Conservation (phyloP, 2,797 vertebrate genomes). For the Spinibarbus caldwelli region DNA sequence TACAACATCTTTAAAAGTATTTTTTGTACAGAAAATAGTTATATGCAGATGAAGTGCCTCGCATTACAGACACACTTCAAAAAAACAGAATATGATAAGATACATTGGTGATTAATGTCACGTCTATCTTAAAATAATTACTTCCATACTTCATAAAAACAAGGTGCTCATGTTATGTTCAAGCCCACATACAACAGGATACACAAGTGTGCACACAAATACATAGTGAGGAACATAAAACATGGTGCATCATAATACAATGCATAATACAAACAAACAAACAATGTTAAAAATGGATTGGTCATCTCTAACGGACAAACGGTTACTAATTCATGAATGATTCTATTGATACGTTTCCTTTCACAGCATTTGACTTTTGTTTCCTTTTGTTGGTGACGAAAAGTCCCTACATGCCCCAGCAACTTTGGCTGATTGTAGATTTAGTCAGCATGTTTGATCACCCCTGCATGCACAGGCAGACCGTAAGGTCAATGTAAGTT, state of each 20-base stretch:
- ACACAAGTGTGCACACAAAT: conserved; percentile 76
- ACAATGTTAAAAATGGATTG: conserved; percentile 49
- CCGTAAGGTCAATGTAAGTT: not conserved
- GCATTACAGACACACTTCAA: conserved; percentile 74
- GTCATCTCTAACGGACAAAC: conserved; percentile 47
- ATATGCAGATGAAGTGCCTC: conserved; percentile 88
- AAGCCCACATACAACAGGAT: conserved; percentile 76
- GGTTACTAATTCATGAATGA: not conserved
- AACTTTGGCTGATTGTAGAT: conserved; percentile 33
- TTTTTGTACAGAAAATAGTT: conserved; percentile 87
- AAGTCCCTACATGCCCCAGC: conserved; percentile 26
- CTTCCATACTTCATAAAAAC: conserved; percentile 76
- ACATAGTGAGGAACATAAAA: conserved; percentile 71
- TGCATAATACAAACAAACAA: conserved; percentile 59
- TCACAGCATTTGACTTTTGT: conserved; percentile 56
- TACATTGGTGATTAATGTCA: conserved; percentile 78
- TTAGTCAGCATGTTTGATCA: conserved; percentile 43
- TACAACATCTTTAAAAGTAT: conserved; percentile 86
- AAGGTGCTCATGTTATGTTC: conserved; percentile 82
- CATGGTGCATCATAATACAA: conserved; percentile 64
- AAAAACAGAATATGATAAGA: conserved; percentile 79
- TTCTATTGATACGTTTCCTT: conserved; percentile 34
- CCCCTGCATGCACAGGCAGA: conserved; percentile 38
- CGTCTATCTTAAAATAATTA: conserved; percentile 78
- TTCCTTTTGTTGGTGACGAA: no score